Conservation (phyloP, 2,113 vertebrate species). For the Campylorhamphus procurvoides region DNA sequence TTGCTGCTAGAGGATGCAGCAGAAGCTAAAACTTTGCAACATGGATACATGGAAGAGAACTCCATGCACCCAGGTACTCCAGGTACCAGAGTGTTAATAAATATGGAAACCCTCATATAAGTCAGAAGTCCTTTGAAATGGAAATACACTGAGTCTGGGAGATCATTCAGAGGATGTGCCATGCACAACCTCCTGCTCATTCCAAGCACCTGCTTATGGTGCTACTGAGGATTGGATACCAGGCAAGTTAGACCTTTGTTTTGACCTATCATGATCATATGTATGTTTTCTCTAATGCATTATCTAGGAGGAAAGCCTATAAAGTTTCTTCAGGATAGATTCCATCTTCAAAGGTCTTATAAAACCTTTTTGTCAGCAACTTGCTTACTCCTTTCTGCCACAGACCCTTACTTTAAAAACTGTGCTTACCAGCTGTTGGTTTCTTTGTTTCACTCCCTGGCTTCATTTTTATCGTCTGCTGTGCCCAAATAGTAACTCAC, state of each 20-base stretch:
- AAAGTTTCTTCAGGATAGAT: not conserved
- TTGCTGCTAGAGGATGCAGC: not conserved
- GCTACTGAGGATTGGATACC: not conserved
- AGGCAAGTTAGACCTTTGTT: not conserved
- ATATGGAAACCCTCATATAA: not conserved
- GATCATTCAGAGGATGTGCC: not conserved
- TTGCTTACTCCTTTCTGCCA: not conserved
- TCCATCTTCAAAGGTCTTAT: not conserved
- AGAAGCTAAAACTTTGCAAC: not conserved
- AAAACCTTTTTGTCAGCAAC: not conserved
- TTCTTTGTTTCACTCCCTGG: not conserved
- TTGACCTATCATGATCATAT: not conserved
- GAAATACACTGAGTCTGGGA: not conserved
- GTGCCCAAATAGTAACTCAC: not conserved
- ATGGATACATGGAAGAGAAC: not conserved
- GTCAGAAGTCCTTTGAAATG: not conserved
- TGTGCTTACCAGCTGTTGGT: not conserved
- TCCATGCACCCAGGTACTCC: not conserved
- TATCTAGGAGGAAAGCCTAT: not conserved
- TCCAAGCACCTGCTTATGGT: rapidly evolving
- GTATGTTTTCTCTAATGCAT: not conserved
- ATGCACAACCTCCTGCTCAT: not conserved
- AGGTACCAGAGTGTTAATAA: not conserved
- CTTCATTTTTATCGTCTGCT: not conserved
- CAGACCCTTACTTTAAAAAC: not conserved